A percentile compares a stretch with the other conserved stretches of the same genome.
Conservation (phyloP, 2,888 invertebrate species). For the Macrophya alboannulata region DNA sequence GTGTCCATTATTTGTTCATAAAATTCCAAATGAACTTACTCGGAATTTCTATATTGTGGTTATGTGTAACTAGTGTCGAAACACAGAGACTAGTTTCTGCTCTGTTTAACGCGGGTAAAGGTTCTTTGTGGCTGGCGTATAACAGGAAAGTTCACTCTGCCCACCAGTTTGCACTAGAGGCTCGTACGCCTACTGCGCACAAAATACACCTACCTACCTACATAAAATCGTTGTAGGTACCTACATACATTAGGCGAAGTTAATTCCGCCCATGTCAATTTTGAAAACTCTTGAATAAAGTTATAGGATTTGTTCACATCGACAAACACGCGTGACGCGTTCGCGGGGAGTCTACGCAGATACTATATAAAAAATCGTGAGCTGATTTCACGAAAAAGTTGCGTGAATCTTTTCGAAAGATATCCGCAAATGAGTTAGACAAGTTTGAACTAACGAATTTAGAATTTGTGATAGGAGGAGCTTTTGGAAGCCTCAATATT, state of each 20-base stretch:
- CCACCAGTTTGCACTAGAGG: slow-evolving; percentile 27
- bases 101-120: slow-evolving; percentile 50
- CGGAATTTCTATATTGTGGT: slow-evolving; percentile 11
- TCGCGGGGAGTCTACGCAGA: no score
- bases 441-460: not conserved
- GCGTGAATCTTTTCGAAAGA: not conserved
- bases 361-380: not conserved
- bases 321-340: no score
- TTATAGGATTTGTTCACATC: not conserved
- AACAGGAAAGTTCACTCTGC: slow-evolving; percentile 53
- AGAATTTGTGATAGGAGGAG: not conserved
- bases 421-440: not conserved
- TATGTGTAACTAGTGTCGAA: slow-evolving; percentile 36
- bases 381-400: not conserved
- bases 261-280: not conserved
- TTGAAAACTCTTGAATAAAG: not conserved
- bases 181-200: slow-evolving; percentile 27
- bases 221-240: not conserved
- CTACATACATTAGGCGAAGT: not conserved
- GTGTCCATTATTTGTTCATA: not conserved
- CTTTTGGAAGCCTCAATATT: not conserved
- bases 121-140: slow-evolving; percentile 25
- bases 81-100: slow-evolving; percentile 43
- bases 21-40: not conserved
- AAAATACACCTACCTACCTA: not conserved